These are phyloP conservation scores for Andrena bicolor DNA, from an alignment of 2,888 invertebrate genomes.

Conservation along the genomic window DNA sequence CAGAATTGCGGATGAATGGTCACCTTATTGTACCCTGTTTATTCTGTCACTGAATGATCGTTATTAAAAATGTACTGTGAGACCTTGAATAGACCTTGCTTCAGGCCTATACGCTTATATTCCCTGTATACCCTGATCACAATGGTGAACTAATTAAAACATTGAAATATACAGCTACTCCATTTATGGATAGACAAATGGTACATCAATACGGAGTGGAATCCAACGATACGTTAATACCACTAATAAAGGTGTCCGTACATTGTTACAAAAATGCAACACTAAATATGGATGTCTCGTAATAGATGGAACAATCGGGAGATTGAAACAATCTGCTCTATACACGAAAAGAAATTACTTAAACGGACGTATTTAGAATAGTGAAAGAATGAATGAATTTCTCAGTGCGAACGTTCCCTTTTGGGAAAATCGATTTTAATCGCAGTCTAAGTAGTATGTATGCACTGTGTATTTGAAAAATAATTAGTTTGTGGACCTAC, in stretches of 20 bases:
- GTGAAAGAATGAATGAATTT: neutral
- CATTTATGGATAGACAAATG: constrained; percentile 17
- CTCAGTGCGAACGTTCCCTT: constrained; percentile 24
- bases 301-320: constrained; percentile 3
- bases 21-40: neutral
- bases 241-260: constrained; percentile 10
- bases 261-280: constrained; percentile 5
- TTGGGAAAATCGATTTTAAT: neutral
- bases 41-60: neutral
- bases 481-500: no score
- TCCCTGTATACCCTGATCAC: neutral
- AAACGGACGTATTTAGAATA: neutral
- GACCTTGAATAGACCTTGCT: neutral
- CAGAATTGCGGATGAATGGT: no score
- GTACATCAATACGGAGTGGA: constrained; percentile 18
- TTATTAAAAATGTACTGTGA: neutral
- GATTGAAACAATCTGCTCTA: no score
- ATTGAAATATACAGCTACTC: constrained; percentile 23
- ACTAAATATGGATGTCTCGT: constrained; percentile 4
- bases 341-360: neutral
- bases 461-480: neutral
- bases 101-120: neutral
- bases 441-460: neutral
- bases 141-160: constrained; percentile 9
- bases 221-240: constrained; percentile 31